phyloP scores from a whole-genome alignment of 2,888 invertebrate genomes.

The Polia nebulosa region DNA sequence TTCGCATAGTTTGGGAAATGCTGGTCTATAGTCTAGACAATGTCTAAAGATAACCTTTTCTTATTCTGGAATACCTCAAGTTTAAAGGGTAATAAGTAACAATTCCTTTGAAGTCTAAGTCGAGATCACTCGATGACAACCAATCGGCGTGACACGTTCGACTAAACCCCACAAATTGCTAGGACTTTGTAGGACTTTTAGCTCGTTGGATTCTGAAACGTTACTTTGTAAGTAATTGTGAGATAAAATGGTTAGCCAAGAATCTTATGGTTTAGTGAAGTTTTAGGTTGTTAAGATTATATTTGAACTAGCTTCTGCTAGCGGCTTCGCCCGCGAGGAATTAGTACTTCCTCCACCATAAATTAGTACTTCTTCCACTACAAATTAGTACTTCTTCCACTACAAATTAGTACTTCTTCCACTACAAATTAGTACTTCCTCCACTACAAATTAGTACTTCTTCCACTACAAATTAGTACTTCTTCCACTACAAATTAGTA shows the following conservation, averaged over 20 bases:
- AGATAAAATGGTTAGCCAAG: not conserved
- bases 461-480: too few relatives aligned
- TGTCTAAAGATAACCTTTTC: not conserved
- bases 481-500: too few relatives aligned
- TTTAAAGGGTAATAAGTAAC: not conserved
- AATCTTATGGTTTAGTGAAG: not conserved
- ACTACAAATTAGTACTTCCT: too few relatives aligned
- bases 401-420: too few relatives aligned
- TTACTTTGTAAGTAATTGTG: constrained; percentile 5
- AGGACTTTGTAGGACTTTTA: constrained; percentile 3
- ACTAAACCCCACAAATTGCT: constrained; percentile 20
- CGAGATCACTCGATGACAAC: not conserved
- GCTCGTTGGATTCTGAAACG: not conserved
- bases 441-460: too few relatives aligned
- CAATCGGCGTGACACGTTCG: constrained; percentile 5
- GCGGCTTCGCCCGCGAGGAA: too few relatives aligned
- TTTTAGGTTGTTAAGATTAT: too few relatives aligned
- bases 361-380: too few relatives aligned
- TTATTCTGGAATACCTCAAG: not conserved
- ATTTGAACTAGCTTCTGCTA: too few relatives aligned
- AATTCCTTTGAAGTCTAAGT: constrained; percentile 2
- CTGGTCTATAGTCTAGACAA: constrained; percentile 6
- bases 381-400: too few relatives aligned
- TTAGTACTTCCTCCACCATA: too few relatives aligned
- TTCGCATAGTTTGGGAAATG: too few relatives aligned